Conservation (phyloP, 2,113 vertebrate species). For the Lethenteron camtschaticum region DNA sequence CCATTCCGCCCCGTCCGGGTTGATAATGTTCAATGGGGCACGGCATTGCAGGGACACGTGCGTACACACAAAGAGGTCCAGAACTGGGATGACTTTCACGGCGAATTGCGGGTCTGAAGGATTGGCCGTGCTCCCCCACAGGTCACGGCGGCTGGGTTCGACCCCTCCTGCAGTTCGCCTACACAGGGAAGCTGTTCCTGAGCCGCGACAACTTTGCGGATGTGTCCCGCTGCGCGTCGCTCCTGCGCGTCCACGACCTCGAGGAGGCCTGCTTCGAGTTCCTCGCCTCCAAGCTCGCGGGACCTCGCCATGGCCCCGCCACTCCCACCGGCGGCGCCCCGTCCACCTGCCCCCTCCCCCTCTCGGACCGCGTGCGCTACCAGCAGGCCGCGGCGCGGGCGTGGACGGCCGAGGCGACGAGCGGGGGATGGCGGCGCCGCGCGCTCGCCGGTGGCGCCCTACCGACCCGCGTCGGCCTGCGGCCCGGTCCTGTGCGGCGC, state of each 20-base stretch:
- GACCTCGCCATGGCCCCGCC: background rate
- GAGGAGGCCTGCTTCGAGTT: conserved; percentile 83
- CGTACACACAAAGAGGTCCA: background rate
- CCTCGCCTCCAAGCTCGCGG: conserved; percentile 55
- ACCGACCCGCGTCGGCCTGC: no score
- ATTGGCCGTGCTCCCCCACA: conserved; percentile 15
- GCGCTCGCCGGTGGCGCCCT: no score
- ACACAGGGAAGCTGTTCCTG: conserved; percentile 67
- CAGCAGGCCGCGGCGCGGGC: no score
- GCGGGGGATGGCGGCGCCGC: no score
- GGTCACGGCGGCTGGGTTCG: conserved; percentile 75
- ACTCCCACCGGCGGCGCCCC: no score
- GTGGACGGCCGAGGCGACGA: no score
- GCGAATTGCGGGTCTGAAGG: background rate
- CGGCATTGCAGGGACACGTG: background rate
- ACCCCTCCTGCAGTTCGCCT: conserved; percentile 73
- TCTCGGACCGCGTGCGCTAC: no score
- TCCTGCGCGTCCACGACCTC: conserved; percentile 55
- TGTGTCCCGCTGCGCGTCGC: conserved; percentile 48
- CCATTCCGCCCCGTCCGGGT: background rate
- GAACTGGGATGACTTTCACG: background rate
- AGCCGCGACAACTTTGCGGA: conserved; percentile 74
- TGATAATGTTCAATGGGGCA: background rate
- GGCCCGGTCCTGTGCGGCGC: no score
- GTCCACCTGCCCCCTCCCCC: no score